Conservation (phyloP, 2,888 invertebrate species). For the Ceramica pisi region DNA sequence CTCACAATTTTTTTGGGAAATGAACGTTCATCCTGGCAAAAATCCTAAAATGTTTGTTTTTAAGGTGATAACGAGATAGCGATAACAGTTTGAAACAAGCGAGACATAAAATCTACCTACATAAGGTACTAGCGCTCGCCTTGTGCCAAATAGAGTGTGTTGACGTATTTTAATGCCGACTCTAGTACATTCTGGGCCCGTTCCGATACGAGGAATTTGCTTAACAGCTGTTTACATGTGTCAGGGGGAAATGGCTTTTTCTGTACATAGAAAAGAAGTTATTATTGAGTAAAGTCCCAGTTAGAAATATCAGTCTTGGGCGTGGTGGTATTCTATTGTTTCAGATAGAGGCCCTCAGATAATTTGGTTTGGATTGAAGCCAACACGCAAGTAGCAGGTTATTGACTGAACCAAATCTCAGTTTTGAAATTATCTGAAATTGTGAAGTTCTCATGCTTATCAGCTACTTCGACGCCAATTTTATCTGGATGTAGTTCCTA, state of each 20-base stretch:
- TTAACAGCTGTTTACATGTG: conserved; percentile 34
- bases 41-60: conserved; percentile 40
- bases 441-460: conserved; percentile 34
- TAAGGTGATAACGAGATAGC: conserved; percentile 29
- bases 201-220: conserved; percentile 33
- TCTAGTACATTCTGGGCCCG: conserved; percentile 47
- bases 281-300: conserved; percentile 21
- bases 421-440: conserved; percentile 35
- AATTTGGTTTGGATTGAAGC: conserved; percentile 50
- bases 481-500: conserved; percentile 32
- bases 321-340: conserved; percentile 23
- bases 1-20: background rate
- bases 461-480: conserved; percentile 14
- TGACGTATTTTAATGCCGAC: conserved; percentile 51
- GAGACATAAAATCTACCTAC: conserved; percentile 48
- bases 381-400: conserved; percentile 34
- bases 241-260: conserved; percentile 29
- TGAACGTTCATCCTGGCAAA: conserved; percentile 22
- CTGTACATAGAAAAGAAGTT: conserved; percentile 20
- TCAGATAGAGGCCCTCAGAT: conserved; percentile 19
- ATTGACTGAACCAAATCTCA: conserved; percentile 51
- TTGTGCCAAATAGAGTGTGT: conserved; percentile 59
- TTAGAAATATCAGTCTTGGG: background rate
- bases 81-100: conserved; percentile 39
- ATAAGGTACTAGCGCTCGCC: conserved; percentile 52